Base-by-base conservation (phyloP, 2,797 vertebrate genomes). In the Poeciliopsis gracilis region DNA sequence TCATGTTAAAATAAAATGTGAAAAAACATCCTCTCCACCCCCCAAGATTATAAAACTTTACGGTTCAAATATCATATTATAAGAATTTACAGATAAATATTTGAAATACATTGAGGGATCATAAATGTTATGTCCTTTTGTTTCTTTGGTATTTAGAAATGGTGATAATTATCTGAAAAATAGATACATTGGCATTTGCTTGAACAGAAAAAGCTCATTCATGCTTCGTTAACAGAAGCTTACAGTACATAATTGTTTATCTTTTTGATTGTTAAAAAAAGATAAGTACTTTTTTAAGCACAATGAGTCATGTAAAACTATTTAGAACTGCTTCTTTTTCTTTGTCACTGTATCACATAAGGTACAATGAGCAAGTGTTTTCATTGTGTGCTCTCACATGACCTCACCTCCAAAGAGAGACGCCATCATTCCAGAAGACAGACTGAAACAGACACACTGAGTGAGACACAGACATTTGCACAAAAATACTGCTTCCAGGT, bases 321-420 rank as follows among this genome's bases (percentile, higher is more conserved):
- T 77, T 36, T 49, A 43, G 36, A 67, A 41, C n/a, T 11, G 10
- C 30, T 63, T 10, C 1, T 41, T 49, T 66, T 66, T 16, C 49
- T 13, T 51, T 59, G n/a, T 41, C 18, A 33, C 33, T 33, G 33
- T 36, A 8, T 79, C 12, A 20, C 1, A 47, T 49, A 49, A 5
- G 18, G 18, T 49, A 28, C 18, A 51, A 73, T 41, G 28, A 0
- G 55, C 2, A 28, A 45, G 28, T 11, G 11, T 69, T 74, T 20
- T 69, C 47, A 70, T 49, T 75, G 15, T 85, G 43, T 79, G 11
- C 66, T 43, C 59, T 78, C 49, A 79, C 16, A 82, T 92, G 87
- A 90, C 12, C 77, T 89, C 81, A 82, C 84, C 80, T 81, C 90
- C 30, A 83, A 5, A 30, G 87, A 23, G 87, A 89, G 63, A 87